Evolutionary conservation across 2,797 vertebrate species (phyloP).

Genomic region (Urocyon cinereoargenteus): DNA sequence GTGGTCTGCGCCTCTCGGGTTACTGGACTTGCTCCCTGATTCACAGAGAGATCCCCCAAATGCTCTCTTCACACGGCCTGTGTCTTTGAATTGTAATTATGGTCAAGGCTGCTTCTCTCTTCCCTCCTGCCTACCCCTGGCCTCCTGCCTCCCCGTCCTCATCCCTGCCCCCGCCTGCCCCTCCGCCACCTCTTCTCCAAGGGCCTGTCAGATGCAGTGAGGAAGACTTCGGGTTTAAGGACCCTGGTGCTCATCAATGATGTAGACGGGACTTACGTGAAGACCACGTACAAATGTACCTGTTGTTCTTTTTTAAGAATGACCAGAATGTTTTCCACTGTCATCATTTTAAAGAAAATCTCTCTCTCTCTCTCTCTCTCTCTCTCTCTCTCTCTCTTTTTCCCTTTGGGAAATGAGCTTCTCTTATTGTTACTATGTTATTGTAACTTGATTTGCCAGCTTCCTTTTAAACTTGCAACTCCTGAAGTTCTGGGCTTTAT

Average conservation of each 20-base stretch:
- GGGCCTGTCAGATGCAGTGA: not conserved
- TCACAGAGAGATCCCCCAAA: not conserved
- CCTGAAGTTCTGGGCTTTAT: conserved; percentile 8
- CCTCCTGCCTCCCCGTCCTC: not conserved
- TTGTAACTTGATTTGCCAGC: conserved; percentile 39
- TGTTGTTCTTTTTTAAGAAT: not conserved
- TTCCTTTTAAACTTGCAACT: not conserved
- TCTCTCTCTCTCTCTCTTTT: not conserved
- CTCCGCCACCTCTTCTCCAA: not conserved
- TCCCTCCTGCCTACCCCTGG: not conserved
- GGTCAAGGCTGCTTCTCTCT: not conserved
- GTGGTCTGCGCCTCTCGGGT: not conserved
- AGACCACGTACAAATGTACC: conserved; percentile 46
- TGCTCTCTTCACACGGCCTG: not conserved
- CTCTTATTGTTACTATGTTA: not conserved
- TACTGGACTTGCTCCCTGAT: not conserved
- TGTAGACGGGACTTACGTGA: conserved; percentile 52
- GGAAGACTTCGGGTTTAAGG: not conserved
- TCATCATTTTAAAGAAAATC: conserved; percentile 69
- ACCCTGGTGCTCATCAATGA: not conserved
- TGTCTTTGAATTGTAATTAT: not conserved
- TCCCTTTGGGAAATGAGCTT: conserved; percentile 54
- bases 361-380: not conserved
- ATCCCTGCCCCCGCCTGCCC: fast-evolving
- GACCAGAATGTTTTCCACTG: conserved; percentile 27